These are phyloP conservation scores for Nycticorax nycticorax DNA, from an alignment of 2,113 vertebrate species.

Conservation along the genomic window DNA sequence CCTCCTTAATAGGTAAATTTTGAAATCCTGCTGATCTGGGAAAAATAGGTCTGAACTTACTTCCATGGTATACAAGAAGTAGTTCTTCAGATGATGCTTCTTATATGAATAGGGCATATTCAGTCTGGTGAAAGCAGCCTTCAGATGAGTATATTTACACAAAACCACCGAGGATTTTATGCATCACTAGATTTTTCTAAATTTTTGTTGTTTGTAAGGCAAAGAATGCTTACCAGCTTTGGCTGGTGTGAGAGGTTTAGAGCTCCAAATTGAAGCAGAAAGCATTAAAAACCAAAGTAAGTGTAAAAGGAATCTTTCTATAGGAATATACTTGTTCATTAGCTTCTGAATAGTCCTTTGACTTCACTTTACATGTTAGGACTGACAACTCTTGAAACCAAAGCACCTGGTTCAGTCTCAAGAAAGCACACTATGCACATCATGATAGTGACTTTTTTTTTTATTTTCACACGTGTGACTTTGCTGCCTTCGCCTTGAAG, in stretches of 20 bases:
- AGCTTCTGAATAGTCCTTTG: neutral
- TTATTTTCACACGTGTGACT: neutral
- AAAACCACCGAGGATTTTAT: neutral
- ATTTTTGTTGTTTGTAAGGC: neutral
- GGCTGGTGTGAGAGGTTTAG: neutral
- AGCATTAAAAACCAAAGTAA: neutral
- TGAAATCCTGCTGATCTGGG: neutral
- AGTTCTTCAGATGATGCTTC: neutral
- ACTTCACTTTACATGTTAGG: neutral
- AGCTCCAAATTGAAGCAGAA: neutral
- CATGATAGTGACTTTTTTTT: neutral
- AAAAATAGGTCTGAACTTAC: neutral
- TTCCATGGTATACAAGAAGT: neutral
- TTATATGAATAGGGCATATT: neutral
- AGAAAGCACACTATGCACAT: neutral
- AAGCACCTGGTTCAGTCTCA: neutral
- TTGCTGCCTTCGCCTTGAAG: neutral
- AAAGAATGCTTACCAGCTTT: neutral
- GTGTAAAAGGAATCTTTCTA: neutral
- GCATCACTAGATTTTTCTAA: neutral
- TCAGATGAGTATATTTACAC: neutral
- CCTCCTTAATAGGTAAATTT: neutral
- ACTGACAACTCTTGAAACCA: neutral
- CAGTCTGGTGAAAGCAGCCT: neutral
- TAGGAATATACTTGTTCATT: neutral